A percentile compares a stretch with the other conserved stretches of the same genome.
These are phyloP conservation scores for Muntiacus muntjak DNA, from an alignment of 2,113 vertebrate genomes.

Conservation along the genomic window DNA sequence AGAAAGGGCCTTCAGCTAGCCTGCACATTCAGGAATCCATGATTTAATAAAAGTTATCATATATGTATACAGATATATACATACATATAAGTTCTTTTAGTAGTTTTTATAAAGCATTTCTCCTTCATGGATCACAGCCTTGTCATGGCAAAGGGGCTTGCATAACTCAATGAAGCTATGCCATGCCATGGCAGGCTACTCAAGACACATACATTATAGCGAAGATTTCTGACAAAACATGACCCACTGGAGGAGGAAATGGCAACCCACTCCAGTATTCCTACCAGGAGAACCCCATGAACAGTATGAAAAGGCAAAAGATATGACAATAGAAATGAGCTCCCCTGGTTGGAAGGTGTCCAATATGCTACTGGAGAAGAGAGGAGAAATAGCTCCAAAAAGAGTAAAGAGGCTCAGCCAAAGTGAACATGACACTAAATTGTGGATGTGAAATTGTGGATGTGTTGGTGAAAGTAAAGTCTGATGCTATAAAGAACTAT, in stretches of 20 bases:
- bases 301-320: not conserved
- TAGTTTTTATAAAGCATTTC: not conserved
- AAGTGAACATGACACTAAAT: not conserved
- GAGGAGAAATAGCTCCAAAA: not conserved
- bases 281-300: not conserved
- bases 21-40: not conserved
- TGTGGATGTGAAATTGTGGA: not conserved
- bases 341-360: not conserved
- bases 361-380: not conserved
- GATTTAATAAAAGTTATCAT: not conserved
- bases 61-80: not conserved
- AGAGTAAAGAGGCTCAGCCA: not conserved
- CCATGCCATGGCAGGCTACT: not conserved
- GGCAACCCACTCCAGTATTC: not conserved
- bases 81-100: not conserved
- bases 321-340: not conserved
- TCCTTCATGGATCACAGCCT: not conserved
- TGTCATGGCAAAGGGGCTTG: not conserved
- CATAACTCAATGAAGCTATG: not conserved
- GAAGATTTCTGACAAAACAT: not conserved
- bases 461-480: not conserved
- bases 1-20: not conserved
- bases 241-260: not conserved
- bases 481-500: not conserved
- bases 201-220: not conserved